These are phyloP conservation scores for Apis dorsata DNA, from an alignment of 1,140 invertebrate genomes.

Conservation along the genomic window DNA sequence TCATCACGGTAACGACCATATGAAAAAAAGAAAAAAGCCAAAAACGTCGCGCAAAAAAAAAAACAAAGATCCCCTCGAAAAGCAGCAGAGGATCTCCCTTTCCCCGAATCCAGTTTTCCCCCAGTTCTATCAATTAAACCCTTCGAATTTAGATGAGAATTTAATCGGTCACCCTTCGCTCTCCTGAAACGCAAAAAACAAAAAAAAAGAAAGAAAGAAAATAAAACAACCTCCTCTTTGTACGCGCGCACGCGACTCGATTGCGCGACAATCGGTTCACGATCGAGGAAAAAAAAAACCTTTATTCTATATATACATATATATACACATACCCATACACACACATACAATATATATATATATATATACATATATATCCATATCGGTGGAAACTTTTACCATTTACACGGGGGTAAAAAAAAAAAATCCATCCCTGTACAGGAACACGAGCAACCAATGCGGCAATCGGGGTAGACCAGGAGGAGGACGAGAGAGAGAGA, in stretches of 20 bases:
- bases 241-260: neutral
- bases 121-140: conserved; percentile 2
- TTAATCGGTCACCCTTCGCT: conserved; percentile 3
- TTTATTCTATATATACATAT: too few relatives aligned
- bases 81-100: too few relatives aligned
- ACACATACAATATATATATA: too few relatives aligned
- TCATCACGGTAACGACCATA: too few relatives aligned
- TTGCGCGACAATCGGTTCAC: conserved; percentile 7
- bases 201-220: too few relatives aligned
- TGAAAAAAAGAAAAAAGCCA: too few relatives aligned
- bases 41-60: too few relatives aligned
- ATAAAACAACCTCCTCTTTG: neutral
- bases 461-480: too few relatives aligned
- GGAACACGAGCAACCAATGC: neutral
- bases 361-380: neutral
- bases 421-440: neutral
- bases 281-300: neutral
- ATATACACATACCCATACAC: neutral
- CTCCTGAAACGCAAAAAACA: neutral
- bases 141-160: conserved; percentile 5
- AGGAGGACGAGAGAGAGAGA: neutral
- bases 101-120: neutral
- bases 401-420: neutral
- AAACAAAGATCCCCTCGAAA: neutral
- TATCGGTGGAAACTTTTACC: conserved; percentile 6